phyloP scores from a whole-genome alignment of 2,113 vertebrate genomes.

The Candoia aspera region DNA sequence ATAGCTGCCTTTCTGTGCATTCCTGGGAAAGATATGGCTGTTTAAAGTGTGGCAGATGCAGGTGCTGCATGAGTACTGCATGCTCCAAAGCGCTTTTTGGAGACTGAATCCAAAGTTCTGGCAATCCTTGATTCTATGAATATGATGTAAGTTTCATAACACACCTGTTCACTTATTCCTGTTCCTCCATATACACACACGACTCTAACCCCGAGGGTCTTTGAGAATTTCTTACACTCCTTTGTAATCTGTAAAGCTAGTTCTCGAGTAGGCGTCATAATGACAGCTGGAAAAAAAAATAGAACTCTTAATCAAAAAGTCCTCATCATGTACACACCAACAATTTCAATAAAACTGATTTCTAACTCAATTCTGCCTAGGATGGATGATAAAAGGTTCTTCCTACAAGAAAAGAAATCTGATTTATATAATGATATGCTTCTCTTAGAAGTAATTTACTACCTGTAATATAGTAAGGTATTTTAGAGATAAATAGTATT shows the following conservation, averaged over 20 bases:
- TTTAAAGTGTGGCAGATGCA: neutral
- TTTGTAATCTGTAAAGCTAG: constrained; percentile 98
- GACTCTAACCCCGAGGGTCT: constrained; percentile 89
- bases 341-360: neutral
- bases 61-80: neutral
- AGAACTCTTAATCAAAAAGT: constrained; percentile 24
- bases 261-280: constrained; percentile 97
- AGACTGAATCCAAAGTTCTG: neutral
- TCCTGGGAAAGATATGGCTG: neutral
- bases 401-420: neutral
- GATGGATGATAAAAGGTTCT: neutral
- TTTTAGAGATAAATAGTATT: constrained; percentile 14
- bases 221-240: constrained; percentile 99
- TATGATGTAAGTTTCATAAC: neutral
- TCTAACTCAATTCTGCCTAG: neutral
- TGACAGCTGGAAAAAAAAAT: constrained; percentile 82
- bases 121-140: neutral
- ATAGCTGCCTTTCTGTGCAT: neutral
- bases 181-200: constrained; percentile 99
- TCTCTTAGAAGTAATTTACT: neutral
- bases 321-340: neutral
- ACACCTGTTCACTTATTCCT: constrained; percentile 98
- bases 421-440: neutral
- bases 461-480: constrained; percentile 13
- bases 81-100: neutral